Evolutionary conservation across 2,113 vertebrate species (phyloP).

Genomic region (Chaetops frenatus): DNA sequence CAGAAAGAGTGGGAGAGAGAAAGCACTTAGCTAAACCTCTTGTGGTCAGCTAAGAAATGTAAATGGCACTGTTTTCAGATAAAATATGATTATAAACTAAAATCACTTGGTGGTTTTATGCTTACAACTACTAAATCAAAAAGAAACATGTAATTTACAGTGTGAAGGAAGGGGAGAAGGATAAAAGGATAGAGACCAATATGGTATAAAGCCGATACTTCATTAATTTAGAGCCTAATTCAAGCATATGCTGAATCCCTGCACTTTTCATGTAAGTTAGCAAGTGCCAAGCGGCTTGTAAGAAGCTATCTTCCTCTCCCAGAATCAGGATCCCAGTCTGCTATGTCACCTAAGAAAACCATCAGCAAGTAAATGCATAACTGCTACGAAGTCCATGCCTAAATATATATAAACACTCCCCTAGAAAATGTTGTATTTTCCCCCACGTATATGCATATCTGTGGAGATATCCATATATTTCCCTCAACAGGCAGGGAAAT

Average conservation of each 20-base stretch:
- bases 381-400: background rate
- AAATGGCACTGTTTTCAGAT: background rate
- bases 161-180: background rate
- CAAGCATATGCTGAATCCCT: background rate
- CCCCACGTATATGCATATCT: too few species aligned
- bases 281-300: background rate
- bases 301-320: background rate
- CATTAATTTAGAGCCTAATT: background rate
- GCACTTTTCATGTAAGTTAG: background rate
- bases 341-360: background rate
- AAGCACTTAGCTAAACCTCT: slow-evolving; percentile 28
- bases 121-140: background rate
- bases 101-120: background rate
- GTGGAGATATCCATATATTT: background rate
- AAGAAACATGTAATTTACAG: background rate
- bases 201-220: background rate
- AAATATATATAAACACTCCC: background rate
- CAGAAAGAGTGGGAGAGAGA: background rate
- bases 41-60: background rate
- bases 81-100: background rate
- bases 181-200: background rate
- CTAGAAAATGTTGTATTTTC: background rate
- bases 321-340: background rate
- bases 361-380: background rate
- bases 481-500: background rate